phyloP scores from a whole-genome alignment of 2,113 vertebrate species.

The Seriola dumerili region DNA sequence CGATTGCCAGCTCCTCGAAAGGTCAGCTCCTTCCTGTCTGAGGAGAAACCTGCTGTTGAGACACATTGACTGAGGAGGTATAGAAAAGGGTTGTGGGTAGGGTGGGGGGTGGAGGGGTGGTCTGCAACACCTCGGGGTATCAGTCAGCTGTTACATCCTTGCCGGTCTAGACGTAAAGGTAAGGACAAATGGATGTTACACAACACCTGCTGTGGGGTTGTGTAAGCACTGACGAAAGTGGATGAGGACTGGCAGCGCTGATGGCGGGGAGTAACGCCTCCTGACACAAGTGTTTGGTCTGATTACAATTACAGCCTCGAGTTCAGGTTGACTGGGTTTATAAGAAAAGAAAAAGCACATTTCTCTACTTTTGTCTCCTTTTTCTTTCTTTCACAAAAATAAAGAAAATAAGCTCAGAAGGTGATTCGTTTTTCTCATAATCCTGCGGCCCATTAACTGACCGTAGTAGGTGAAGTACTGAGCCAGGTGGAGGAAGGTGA shows the following conservation, averaged over 20 bases:
- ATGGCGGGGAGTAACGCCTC: background rate
- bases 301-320: background rate
- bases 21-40: constrained; percentile 63
- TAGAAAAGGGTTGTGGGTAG: background rate
- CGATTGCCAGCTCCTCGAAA: constrained; percentile 44
- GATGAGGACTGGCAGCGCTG: background rate
- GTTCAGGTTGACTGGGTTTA: background rate
- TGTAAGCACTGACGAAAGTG: background rate
- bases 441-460: constrained; percentile 67
- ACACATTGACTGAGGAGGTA: constrained; percentile 12
- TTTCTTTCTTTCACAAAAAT: background rate
- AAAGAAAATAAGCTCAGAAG: background rate
- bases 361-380: background rate
- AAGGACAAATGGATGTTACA: background rate
- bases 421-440: background rate
- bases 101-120: background rate
- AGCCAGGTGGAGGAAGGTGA: constrained; percentile 96
- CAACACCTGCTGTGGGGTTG: background rate
- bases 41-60: constrained; percentile 65
- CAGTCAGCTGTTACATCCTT: constrained; percentile 12
- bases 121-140: background rate
- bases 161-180: background rate
- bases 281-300: background rate
- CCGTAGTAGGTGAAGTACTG: constrained; percentile 97
- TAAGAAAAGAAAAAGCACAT: background rate